Evolutionary conservation across 30 jellyfish, hydroid and myxozoan species (phyloP).

Genomic region (Hydra vulgaris): DNA sequence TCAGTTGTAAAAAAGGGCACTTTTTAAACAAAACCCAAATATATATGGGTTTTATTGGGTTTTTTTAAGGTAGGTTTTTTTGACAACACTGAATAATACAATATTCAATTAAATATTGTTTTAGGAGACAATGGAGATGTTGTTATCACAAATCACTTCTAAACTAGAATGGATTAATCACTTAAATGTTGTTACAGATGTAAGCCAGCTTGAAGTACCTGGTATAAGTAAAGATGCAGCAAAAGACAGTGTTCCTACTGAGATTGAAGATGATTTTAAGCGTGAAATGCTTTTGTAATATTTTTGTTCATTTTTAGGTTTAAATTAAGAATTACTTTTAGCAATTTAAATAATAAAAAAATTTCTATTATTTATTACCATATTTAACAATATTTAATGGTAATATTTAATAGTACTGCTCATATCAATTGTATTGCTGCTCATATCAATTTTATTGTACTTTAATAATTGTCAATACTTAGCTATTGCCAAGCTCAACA

Average conservation of each 20-base stretch:
- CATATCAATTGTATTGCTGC: no score
- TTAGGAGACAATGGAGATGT: conserved; percentile 58
- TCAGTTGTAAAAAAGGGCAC: no score
- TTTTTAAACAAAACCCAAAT: no score
- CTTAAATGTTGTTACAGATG: conserved; percentile 49
- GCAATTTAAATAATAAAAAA: no score
- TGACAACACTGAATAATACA: background rate
- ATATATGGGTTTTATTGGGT: background rate
- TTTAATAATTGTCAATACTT: no score
- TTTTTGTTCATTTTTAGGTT: background rate
- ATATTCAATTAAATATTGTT: background rate
- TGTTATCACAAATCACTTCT: conserved; percentile 34
- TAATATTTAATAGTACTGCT: no score
- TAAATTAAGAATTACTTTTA: background rate
- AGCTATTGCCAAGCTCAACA: conserved; percentile 97
- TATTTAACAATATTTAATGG: no score
- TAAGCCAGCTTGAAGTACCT: conserved; percentile 43
- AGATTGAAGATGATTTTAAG: conserved; percentile 76
- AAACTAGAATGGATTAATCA: conserved; percentile 69
- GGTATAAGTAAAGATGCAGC: conserved; percentile 2
- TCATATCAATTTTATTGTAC: background rate
- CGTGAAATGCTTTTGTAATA: conserved; percentile 84
- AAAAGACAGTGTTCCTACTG: conserved; percentile 34
- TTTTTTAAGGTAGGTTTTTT: background rate
- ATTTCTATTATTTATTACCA: no score